A percentile compares a stretch with the other conserved stretches of the same genome.
Evolutionary conservation across 2,888 invertebrate genomes (phyloP).

Genomic region (Furcula furcula): DNA sequence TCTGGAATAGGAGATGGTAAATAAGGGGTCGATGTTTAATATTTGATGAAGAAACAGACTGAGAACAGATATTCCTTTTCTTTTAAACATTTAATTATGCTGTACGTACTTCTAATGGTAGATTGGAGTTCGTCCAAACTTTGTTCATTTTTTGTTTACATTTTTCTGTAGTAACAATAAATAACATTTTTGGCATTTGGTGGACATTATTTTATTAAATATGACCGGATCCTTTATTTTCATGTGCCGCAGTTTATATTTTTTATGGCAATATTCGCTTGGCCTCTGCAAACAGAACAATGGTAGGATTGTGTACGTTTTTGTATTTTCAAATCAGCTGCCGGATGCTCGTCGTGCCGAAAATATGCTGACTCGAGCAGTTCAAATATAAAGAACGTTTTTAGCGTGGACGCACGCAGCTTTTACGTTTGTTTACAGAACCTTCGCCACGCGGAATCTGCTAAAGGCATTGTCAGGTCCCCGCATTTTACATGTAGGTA

Average conservation of each 20-base stretch:
- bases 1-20: no score
- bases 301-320: constrained; percentile 48
- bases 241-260: constrained; percentile 16
- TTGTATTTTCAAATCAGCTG: constrained; percentile 31
- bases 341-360: constrained; percentile 19
- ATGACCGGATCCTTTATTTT: constrained; percentile 7
- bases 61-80: no score
- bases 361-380: constrained; percentile 56
- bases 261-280: constrained; percentile 21
- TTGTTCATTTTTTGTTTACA: no score
- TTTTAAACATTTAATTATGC: no score
- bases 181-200: constrained; percentile 1
- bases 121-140: no score
- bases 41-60: no score
- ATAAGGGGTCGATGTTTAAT: no score
- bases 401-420: constrained; percentile 34
- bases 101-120: no score
- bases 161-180: no score
- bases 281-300: constrained; percentile 30
- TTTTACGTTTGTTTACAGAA: constrained; percentile 31
- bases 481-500: no score
- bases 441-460: constrained; percentile 15
- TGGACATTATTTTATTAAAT: constrained; percentile 15
- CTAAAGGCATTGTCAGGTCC: no score
- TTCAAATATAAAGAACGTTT: no score